Evolutionary conservation across 2,797 vertebrate genomes (phyloP).

Genomic region (Melanogrammus aeglefinus): DNA sequence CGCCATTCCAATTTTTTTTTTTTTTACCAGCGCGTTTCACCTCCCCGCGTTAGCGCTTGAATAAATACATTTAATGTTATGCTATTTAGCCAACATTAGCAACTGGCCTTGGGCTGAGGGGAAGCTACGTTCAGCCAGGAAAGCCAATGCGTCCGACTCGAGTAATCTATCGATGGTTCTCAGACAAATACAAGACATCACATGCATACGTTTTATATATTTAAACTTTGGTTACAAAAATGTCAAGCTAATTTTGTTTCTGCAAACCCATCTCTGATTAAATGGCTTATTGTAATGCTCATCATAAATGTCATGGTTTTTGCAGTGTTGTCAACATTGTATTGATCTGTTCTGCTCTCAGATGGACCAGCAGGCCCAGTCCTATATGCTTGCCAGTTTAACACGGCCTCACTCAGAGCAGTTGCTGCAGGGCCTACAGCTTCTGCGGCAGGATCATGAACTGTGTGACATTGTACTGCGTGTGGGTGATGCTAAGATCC

Average conservation of each 20-base stretch:
- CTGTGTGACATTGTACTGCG: slow-evolving; percentile 94
- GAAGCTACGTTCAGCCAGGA: slow-evolving; percentile 23
- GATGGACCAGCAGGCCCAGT: slow-evolving; percentile 96
- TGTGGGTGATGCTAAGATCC: slow-evolving; percentile 96
- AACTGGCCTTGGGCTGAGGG: slow-evolving; percentile 36
- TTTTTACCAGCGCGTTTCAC: not conserved
- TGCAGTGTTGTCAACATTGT: slow-evolving; percentile 11
- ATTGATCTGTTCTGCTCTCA: slow-evolving; percentile 54
- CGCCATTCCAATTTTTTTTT: not conserved
- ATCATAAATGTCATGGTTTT: not conserved
- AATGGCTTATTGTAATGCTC: not conserved
- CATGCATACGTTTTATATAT: not conserved
- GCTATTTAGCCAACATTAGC: slow-evolving; percentile 12
- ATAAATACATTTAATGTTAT: not conserved
- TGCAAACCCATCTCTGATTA: not conserved
- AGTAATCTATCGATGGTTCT: slow-evolving; percentile 13
- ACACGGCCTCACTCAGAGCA: slow-evolving; percentile 94
- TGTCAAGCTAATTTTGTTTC: not conserved
- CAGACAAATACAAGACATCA: slow-evolving; percentile 25
- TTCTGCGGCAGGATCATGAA: slow-evolving; percentile 93
- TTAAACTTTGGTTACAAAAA: not conserved
- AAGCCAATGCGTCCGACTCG: not conserved
- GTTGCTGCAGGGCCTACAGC: slow-evolving; percentile 94
- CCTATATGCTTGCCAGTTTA: slow-evolving; percentile 98
- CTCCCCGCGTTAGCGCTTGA: not conserved